Base-by-base conservation (phyloP, 2,797 vertebrate genomes). In the Distichodus sexfasciatus region DNA sequence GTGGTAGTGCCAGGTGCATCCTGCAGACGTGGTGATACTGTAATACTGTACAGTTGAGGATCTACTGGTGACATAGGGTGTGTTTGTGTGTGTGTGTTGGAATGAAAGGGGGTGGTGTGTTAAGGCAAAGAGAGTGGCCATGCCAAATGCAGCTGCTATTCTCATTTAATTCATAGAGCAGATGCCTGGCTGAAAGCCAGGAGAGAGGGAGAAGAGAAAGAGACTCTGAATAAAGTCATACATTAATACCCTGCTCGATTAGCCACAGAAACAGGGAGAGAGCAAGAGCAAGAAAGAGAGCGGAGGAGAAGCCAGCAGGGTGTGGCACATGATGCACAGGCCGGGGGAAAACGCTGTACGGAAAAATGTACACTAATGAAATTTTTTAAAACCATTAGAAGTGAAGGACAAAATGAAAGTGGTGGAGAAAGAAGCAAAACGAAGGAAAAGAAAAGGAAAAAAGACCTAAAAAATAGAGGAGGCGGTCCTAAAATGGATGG, bases 71-170 rank as follows among this genome's bases (percentile, higher is more conserved):
- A 60, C 7, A 33, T 10, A 54, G 31, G 66, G 48, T 29, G 1
- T 71, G n/a, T 62, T 35, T 54, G 58, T 60, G 38, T 48, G 36
- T 60, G 31, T 60, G 4, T 11, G 23, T 14, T 21, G 12, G 43
- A 46, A 8, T 17, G 12, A 14, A 14, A n/a, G 62, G 15, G 41
- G 43, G 21, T 9, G 36, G 11, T 6, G 41, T 61, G 38, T 53
- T 33, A 44, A 54, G 8, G 24, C 17, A 59, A 71, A 50, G 7
- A 26, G 23, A 65, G 36, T 43, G 23, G 31, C 62, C 19, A 51
- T 29, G 46, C 26, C 38, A 67, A 75, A 66, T 66, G 75, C 61
- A 76, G 75, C 72, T 71, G 77, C 61, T 77, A 64, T 28, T 76
- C 66, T 51, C 26, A 3, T 66, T 72, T 72, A 61, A 71, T 63